Evolutionary conservation across 2,888 invertebrate species (phyloP), one percentile per base, ranked within the genome.

Genomic region (Rambutsinella grinnellia): DNA sequence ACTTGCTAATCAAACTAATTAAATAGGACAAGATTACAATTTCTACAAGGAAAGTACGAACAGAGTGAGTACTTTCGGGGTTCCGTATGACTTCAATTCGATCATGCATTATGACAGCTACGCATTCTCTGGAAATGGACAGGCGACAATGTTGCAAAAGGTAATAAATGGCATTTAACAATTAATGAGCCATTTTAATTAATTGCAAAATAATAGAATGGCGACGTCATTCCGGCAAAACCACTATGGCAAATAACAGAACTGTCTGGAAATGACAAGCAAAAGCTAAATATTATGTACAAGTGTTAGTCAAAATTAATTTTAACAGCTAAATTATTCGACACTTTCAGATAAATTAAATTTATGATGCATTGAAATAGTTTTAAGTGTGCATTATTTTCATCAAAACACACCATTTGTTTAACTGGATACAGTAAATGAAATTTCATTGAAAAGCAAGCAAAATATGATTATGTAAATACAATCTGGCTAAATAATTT

Each of bases 91-190:
- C 26, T 23, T 17, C 44, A 27, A 57, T 5, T 76, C 76, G 10
- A 79, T 79, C 23, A 79, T 79, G 79, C 79, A 79, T 51, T 79
- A 79, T 26, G 66, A 72, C 8, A 46, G 51, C 24, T 23, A 36
- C 2, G 79, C 27, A 13, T 79, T 79, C 49, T 69, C 65, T 28
- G 47, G 53, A 17, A 79, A 79, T 26, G 79, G 79, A 3, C 72
- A 72, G 23, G 60, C 68, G 15, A 79, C 79, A 19, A 68, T 79
- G 58, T 3, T 27, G 0, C 46, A 76, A 5, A 79, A 76, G 79
- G 79, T 79, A 65, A 49, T 26, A 62, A 56, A 61, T 46, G 6
- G 17, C 13, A 44, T 49, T 67, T 24, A 65, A 60, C 8, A 13
- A 26, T 2, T 47, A 17, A 17, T 44, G 23, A 36, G 61, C 62